Conservation (phyloP, 2,797 vertebrate genomes). For the Hylomyscus alleni region DNA sequence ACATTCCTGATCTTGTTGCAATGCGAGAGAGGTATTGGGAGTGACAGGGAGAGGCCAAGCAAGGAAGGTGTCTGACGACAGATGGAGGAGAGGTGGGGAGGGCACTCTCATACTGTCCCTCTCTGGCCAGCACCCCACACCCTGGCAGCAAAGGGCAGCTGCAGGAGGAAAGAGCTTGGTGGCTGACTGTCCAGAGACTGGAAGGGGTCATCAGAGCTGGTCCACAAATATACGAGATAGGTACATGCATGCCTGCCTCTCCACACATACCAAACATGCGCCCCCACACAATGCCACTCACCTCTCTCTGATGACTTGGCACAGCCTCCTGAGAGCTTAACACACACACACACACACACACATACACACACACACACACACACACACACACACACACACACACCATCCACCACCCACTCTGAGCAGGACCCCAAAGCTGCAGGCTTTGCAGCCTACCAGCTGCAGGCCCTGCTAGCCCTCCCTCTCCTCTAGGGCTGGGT, state of each 20-base stretch:
- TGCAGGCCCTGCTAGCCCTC: slow-evolving; percentile 17
- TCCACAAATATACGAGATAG: background rate
- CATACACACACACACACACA: background rate
- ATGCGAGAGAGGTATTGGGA: background rate
- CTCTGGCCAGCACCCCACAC: background rate
- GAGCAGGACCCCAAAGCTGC: slow-evolving; percentile 1
- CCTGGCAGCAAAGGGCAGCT: background rate
- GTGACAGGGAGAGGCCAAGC: background rate
- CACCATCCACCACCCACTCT: background rate
- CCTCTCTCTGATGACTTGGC: background rate
- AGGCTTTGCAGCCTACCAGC: background rate
- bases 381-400: background rate
- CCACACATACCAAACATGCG: background rate
- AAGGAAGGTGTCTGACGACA: background rate
- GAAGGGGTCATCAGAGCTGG: background rate
- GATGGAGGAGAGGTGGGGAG: too few species aligned
- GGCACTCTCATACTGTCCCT: background rate
- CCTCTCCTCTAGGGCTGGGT: slow-evolving; percentile 78
- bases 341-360: background rate
- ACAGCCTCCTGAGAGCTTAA: background rate
- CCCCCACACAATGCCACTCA: background rate
- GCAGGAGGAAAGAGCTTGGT: background rate
- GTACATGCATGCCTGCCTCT: background rate
- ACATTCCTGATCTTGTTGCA: background rate
- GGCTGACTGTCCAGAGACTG: background rate